Base-by-base conservation (phyloP, 2,797 vertebrate genomes). In the Austrolebias charrua region DNA sequence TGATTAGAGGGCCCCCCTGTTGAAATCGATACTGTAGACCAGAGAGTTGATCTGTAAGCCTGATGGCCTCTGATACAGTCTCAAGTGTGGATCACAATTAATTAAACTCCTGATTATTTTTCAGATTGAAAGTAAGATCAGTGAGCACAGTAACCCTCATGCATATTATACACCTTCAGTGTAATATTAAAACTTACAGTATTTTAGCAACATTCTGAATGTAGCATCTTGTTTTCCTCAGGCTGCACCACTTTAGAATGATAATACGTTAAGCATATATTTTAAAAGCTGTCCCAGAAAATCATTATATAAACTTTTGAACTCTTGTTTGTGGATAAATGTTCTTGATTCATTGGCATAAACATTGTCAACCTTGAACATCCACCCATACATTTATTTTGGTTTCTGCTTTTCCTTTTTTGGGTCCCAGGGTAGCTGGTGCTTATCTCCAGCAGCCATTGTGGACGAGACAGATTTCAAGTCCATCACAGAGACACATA, bases 1-100 rank as follows among this genome's bases (percentile, higher is more conserved):
- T 87, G 89, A 91, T 91, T 90, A 91, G 87, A 85, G 76, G 79
- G 76, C 76, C 84, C 85, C 85, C 76, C 75, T 69, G 84, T 75
- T 78, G 71, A 80, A 79, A 86, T 91, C 89, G 31, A 91, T 92
- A 83, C 70, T 54, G 76, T 86, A 87, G 71, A 90, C 90, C 88
- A 89, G 78, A 80, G 69, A 73, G 83, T 70, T 81, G 78, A 80
- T 73, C 81, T 73, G 76, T 86, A 84, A 83, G 86, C 85, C 83
- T 71, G 83, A 91, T 87, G 73, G 60, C 70, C 75, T 76, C 80
- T 64, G 81, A 84, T 80, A 84, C 79, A 72, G 79, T 85, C 85
- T 76, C 53, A 78, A 86, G 89, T 86, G 86, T 86, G 71, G 66
- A 77, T 87, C 79, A 55, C 78, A 80, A 86, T 84, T 78, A 86